A percentile compares a stretch with the other conserved stretches of the same genome.
phyloP scores from a whole-genome alignment of 2,797 vertebrate species.

The Pangasius krempfi region DNA sequence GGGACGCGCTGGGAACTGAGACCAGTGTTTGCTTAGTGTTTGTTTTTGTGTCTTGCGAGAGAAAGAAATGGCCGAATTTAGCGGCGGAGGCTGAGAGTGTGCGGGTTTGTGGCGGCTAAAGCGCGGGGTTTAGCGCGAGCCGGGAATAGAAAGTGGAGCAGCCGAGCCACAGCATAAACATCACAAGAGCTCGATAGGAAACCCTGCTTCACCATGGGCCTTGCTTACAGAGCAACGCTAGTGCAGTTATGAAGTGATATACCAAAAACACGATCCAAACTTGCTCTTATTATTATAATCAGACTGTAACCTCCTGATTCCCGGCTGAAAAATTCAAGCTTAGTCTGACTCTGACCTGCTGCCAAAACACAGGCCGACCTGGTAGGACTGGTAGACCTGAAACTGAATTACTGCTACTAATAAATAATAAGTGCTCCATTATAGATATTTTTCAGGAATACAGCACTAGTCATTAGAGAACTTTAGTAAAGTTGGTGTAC shows the following conservation, averaged over 20 bases:
- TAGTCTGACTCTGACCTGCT: neutral
- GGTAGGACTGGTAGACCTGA: neutral
- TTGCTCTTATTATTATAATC: neutral
- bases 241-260: neutral
- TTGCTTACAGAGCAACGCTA: neutral
- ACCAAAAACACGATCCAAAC: neutral
- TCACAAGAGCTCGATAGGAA: neutral
- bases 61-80: constrained; percentile 42
- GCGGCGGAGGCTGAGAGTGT: constrained; percentile 14
- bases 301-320: neutral
- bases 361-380: neutral
- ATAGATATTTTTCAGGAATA: neutral
- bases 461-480: neutral
- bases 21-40: constrained; percentile 34
- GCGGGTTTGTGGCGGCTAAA: constrained; percentile 47
- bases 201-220: neutral
- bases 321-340: neutral
- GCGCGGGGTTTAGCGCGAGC: constrained; percentile 48
- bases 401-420: no score
- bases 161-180: constrained; percentile 9
- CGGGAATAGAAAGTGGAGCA: constrained; percentile 56
- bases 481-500: neutral
- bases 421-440: neutral
- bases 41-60: neutral
- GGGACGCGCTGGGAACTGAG: constrained; percentile 10